Base-by-base conservation (phyloP, 2,888 invertebrate species). In the Caenorhabditis plicata region DNA sequence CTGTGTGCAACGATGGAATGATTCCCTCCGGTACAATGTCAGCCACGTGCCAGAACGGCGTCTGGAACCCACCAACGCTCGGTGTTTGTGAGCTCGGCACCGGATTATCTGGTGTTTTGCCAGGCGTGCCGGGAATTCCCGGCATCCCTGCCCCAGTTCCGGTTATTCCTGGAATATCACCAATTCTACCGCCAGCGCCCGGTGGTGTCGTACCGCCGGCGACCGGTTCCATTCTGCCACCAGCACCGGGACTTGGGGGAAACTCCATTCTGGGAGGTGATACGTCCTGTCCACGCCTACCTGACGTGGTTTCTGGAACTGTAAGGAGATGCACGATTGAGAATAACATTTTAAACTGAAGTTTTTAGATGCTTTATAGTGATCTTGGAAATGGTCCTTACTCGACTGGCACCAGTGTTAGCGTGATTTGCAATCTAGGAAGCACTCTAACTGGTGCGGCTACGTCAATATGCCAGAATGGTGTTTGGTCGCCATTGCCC, bases 401-500 rank as follows among this genome's bases (percentile, higher is more conserved):
- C 41, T 48, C 61, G n/a, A 36, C 61, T 9, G 74, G 73, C 29
- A 68, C 74, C 5, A 50, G 60, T 2, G 73, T 63, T 13, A 65
- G 71, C 19, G 41, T 74, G 4, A 58, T 60, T 7, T 75, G 75
- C 44, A 65, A 64, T 46, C 29, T 65, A 29, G 73, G 72, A 23
- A 46, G 39, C 9, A 64, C 60, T 11, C 49, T 67, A 2, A 49
- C 48, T 17, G 74, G 74, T 4, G 19, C 56, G 4, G 15, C 66
- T 17, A 40, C 49, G n/a, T 23, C 64, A 8, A 52, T 56, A 19
- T 73, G 73, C 41, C 40, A 57, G 7, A 65, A 64, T 36, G 68
- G 65, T 11, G 33, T 56, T 2, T 73, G 73, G 73, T 52, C 53
- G 38, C 71, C 71, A 7, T 19, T 53, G 9, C 60, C 54, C 2